phyloP scores from a whole-genome alignment of 2,113 vertebrate species.

The Sphyrna mokarran region DNA sequence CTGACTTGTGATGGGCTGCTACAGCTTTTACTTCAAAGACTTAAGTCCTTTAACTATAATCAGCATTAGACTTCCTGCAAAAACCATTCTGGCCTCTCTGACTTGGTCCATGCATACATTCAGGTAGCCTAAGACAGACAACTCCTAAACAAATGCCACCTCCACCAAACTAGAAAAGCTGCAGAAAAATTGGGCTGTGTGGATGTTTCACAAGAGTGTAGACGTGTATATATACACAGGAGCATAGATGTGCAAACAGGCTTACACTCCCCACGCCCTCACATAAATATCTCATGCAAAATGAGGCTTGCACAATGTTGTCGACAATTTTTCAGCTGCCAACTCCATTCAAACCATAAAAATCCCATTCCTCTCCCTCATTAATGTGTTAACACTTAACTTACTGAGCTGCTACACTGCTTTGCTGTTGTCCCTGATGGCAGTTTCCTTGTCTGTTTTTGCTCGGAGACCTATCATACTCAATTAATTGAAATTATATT shows the following conservation, averaged over 20 bases:
- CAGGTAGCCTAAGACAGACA: not conserved
- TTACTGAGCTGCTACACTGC: not conserved
- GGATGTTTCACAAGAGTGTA: too few species aligned
- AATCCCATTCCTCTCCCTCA: not conserved
- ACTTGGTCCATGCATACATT: not conserved
- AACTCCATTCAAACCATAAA: too few species aligned
- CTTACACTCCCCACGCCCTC: not conserved
- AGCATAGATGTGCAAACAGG: not conserved
- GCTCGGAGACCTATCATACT: not conserved
- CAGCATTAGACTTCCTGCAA: not conserved
- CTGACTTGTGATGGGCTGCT: not conserved
- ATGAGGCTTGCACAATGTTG: not conserved
- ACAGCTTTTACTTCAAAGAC: not conserved
- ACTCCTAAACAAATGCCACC: not conserved
- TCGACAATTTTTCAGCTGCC: not conserved
- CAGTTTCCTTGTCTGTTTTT: not conserved
- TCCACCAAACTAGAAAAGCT: not conserved
- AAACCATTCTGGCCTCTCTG: not conserved
- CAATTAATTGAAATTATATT: not conserved
- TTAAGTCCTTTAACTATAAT: not conserved
- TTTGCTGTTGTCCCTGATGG: not conserved
- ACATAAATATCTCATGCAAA: not conserved
- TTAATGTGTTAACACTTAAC: not conserved
- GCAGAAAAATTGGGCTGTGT: not conserved
- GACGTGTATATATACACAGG: not conserved